phyloP scores from a whole-genome alignment of 2,797 vertebrate species.

The Glyptemys insculpta region DNA sequence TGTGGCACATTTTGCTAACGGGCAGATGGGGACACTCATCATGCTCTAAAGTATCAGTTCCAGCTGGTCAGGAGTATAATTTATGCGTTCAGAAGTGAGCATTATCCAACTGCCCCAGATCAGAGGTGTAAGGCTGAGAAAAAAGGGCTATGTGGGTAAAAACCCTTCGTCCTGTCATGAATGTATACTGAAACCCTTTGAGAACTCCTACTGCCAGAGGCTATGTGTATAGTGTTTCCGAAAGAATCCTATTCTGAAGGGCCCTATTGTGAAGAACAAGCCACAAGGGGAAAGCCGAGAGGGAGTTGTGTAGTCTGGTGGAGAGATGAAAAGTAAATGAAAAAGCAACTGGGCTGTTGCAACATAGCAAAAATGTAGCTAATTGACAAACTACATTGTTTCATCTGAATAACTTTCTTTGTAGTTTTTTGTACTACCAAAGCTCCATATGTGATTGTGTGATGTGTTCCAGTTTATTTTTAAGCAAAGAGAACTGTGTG shows the following conservation, averaged over 20 bases:
- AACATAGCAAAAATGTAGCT: not conserved
- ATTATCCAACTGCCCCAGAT: not conserved
- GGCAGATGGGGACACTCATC: not conserved
- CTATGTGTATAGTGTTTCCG: not conserved
- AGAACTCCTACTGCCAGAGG: not conserved
- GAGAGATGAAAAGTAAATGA: not conserved
- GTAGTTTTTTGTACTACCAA: not conserved
- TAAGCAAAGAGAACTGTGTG: not conserved
- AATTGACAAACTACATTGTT: not conserved
- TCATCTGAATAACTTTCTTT: conserved; percentile 22
- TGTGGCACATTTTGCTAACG: not conserved
- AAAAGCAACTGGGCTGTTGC: not conserved
- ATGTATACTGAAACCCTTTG: not conserved
- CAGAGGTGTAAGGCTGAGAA: not conserved
- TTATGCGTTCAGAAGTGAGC: conserved; percentile 8
- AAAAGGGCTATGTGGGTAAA: not conserved
- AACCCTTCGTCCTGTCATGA: not conserved
- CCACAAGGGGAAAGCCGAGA: not conserved
- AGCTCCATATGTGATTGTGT: not conserved
- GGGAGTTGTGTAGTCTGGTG: not conserved
- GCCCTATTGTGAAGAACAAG: not conserved
- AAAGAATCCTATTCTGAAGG: not conserved
- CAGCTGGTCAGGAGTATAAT: not conserved
- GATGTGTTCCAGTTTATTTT: conserved; percentile 1
- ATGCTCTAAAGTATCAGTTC: not conserved